Percentiles rank a stretch among this genome's conserved stretches.
Conservation (phyloP, 2,113 vertebrate genomes). For the Pogonocichla stellata region DNA sequence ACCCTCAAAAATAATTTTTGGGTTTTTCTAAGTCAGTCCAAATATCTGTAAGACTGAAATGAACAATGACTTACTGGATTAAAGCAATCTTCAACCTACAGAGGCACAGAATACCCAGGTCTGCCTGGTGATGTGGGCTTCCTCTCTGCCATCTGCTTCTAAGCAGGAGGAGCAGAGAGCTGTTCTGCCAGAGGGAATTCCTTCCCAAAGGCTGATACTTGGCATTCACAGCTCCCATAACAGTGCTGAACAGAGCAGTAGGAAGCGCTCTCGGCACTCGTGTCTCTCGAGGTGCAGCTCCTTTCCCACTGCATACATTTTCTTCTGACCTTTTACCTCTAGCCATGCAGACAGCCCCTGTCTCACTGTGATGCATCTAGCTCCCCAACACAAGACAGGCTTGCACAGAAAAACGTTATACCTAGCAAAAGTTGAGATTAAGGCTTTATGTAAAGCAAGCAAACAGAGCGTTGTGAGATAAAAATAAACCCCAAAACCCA, state of each 20-base stretch:
- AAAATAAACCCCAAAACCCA: rapidly evolving
- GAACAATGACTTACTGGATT: not conserved
- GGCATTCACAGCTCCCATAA: not conserved
- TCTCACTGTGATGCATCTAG: not conserved
- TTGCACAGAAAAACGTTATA: not conserved
- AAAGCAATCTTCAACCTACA: not conserved
- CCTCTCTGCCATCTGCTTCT: slow-evolving; percentile 6
- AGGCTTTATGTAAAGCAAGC: not conserved
- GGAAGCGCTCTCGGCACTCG: not conserved
- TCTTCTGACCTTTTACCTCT: not conserved
- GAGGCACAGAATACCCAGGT: not conserved
- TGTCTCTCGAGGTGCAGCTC: not conserved
- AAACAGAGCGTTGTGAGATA: not conserved
- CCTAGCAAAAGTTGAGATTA: not conserved
- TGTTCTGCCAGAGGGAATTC: slow-evolving; percentile 16
- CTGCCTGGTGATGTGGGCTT: not conserved
- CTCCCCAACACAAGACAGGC: not conserved
- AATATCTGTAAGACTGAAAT: not conserved
- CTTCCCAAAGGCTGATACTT: not conserved
- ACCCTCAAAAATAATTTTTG: not conserved
- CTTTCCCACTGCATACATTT: not conserved
- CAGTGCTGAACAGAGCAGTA: not conserved
- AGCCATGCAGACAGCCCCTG: not conserved
- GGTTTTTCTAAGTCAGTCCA: not conserved
- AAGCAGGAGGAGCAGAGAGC: not conserved